A percentile compares a stretch with the other conserved stretches of the same genome.
Evolutionary conservation across 2,797 vertebrate species (phyloP).

Genomic region (Vespertilio murinus): DNA sequence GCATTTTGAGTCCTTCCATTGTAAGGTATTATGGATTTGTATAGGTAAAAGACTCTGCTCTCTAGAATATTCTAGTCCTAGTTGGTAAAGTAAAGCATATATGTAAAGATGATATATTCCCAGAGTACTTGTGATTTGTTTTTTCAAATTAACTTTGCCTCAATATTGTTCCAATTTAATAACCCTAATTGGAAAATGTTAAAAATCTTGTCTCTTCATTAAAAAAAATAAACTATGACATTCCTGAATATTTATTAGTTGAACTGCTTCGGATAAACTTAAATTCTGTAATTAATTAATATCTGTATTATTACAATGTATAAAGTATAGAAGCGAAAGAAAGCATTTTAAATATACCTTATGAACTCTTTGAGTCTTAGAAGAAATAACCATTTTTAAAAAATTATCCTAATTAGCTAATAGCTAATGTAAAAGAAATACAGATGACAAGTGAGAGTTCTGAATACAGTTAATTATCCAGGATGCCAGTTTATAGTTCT

Average conservation of each 20-base stretch:
- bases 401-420: constrained; percentile 12
- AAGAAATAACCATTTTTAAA: constrained; percentile 68
- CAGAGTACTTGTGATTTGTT: constrained; percentile 1
- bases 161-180: constrained; percentile 46
- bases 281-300: constrained; percentile 66
- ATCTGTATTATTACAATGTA: constrained; percentile 64
- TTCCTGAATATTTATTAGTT: constrained; percentile 33
- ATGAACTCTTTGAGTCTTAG: constrained; percentile 51
- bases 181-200: constrained; percentile 32
- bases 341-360: constrained; percentile 65
- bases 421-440: constrained; percentile 52
- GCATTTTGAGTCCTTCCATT: neutral
- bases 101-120: neutral
- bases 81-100: neutral
- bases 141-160: constrained; percentile 42
- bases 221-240: neutral
- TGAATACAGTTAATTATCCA: constrained; percentile 45
- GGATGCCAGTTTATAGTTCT: constrained; percentile 38
- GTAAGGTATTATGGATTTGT: neutral
- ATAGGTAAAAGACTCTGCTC: neutral
- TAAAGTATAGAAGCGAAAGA: constrained; percentile 64
- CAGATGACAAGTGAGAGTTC: constrained; percentile 10
- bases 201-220: constrained; percentile 31
- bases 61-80: neutral
- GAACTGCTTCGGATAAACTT: constrained; percentile 71